Evolutionary conservation across 2,113 vertebrate genomes (phyloP), one percentile per base, ranked within the genome.

Genomic region (Lontra canadensis): DNA sequence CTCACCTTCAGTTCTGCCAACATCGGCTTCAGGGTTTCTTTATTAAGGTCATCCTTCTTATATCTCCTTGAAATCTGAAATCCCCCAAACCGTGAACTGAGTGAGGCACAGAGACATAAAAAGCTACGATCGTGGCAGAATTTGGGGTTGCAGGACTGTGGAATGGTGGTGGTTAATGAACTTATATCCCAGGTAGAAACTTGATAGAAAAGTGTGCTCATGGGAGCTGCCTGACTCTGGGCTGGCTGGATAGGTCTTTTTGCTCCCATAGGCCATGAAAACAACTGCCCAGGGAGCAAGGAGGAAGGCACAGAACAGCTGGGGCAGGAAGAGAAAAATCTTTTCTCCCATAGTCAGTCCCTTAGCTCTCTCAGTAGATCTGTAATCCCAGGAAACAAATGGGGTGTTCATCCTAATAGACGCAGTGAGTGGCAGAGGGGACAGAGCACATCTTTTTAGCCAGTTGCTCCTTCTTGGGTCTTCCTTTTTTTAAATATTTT

Each of bases 51-150:
- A 80, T 17, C 13, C 42, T 74, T 93, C 39, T 95, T 92, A 73
- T 17, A 26, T 42, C 29, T 88, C 21, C 14, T 95, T 81, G 96
- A 97, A 95, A 98, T 67, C 95, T 97, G 88, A 96, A 98, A 98
- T 74, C 31, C n/a, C 78, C 71, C 7, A 78, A 93, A 63, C 83
- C 6, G 3, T 55, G 65, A 90, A 42, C 20, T 95, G 44, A 69
- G 21, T 47, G 61, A 83, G n/a, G 23, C 15, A 92, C 39, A 84
- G 12, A 80, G 11, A 52, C 44, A 55, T n/a, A 63, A 83, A 97
- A 67, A 57, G 2, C 11, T 84, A 55, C 26, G 39, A 39, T n/a
- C 36, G 39, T 34, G 36, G 36, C 73, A 93, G 65, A 47, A 14
- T 76, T 25, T 5, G 49, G 82, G 21, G 36, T 55, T 34, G 15